Evolutionary conservation across 1,140 invertebrate genomes (phyloP), one percentile per base, ranked within the genome.

Genomic region (Phenacoccus solenopsis): DNA sequence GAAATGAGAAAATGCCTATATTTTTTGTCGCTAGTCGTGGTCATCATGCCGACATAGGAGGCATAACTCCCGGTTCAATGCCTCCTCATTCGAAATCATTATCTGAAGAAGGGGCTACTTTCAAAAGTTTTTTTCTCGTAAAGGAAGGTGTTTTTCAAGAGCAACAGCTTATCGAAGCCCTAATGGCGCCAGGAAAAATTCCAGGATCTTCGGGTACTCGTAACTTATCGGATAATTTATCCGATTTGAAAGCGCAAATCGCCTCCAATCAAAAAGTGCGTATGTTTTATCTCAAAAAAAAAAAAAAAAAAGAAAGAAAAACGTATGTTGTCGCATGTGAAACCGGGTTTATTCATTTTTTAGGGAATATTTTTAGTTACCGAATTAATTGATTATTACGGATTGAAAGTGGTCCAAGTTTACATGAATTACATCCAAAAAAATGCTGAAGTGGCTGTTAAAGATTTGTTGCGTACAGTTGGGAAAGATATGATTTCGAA

Each of bases 21-120:
- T 99, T 99, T 81, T 99, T 94, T 82, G 96, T 99, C n/a, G 98
- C 97, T 1, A 96, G 91, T 74, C 85, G 98, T 70, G 98, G 97
- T 0, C 98, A 99, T 82, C 98, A 99, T 83, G 95, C 96, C 1
- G 98, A 99, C 78, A 99, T 99, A 77, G 98, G 98, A 21, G 98
- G 97, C 0, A 90, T 97, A 22, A 96, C 94, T 0, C 96, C 96
- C 0, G 97, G 97, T 16, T 98, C 95, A 0, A 99, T 99, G 97
- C 98, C 97, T 1, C 94, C 97, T 0, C 92, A 98, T 82, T 98
- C 96, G 3, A 96, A 89, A 12, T 83, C 82, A 0, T 78, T 97
- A n/a, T 76, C 78, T 27, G 78, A 96, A 80, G 97, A 99, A 83
- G 98, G 98, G 0, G 97, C 96, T 0, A 85, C 90, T 2, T 99